Evolutionary conservation across 1,140 invertebrate genomes (phyloP).

Genomic region (Conus betulinus): DNA sequence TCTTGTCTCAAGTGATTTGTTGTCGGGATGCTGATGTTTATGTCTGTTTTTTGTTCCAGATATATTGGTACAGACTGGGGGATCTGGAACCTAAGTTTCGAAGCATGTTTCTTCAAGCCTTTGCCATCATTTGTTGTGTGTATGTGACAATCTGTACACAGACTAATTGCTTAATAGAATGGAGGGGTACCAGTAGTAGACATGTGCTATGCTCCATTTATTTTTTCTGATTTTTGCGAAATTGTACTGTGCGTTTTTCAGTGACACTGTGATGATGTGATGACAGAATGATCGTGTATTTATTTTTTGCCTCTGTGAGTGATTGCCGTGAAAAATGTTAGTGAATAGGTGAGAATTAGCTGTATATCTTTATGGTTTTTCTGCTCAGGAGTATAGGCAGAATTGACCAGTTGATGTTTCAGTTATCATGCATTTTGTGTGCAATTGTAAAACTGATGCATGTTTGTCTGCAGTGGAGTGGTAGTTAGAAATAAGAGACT

Average conservation of each 20-base stretch:
- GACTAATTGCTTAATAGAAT: slow-evolving; percentile 48
- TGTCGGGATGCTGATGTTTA: too few relatives aligned
- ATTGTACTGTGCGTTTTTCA: neutral
- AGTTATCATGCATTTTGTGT: too few relatives aligned
- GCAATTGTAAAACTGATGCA: too few relatives aligned
- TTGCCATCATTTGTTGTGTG: slow-evolving; percentile 74
- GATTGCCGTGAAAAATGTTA: neutral
- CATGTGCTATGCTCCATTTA: neutral
- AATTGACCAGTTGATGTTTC: too few relatives aligned
- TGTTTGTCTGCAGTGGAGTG: too few relatives aligned
- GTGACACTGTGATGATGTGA: neutral
- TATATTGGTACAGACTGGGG: slow-evolving; percentile 77
- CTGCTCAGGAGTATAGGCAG: too few relatives aligned
- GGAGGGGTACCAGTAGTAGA: neutral
- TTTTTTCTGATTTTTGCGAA: neutral
- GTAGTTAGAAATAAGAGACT: too few relatives aligned
- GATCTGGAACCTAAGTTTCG: slow-evolving; percentile 77
- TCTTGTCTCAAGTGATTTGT: too few relatives aligned
- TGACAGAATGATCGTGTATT: neutral
- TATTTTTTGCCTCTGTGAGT: neutral
- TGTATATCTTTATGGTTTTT: too few relatives aligned
- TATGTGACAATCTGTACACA: slow-evolving; percentile 75
- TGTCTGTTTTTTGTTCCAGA: slow-evolving; percentile 69
- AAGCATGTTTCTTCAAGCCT: slow-evolving; percentile 75
- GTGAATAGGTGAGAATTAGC: too few relatives aligned